phyloP scores from a whole-genome alignment of 2,888 invertebrate species.

The Arenicola marina region DNA sequence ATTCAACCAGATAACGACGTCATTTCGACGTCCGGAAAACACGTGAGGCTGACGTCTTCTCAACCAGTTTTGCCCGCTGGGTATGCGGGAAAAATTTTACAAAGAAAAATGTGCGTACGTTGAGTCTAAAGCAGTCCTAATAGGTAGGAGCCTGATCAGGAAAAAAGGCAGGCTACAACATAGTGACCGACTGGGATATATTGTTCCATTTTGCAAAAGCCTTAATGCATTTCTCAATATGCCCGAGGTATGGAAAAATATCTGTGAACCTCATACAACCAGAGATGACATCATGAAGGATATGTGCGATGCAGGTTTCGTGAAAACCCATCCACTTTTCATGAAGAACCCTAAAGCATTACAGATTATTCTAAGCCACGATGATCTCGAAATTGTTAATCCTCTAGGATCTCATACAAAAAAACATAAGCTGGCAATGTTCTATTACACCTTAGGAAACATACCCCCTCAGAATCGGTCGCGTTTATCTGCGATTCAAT shows the following conservation, averaged over 20 bases:
- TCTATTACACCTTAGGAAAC: slow-evolving; percentile 16
- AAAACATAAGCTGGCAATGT: slow-evolving; percentile 23
- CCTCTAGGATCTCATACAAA: slow-evolving; percentile 24
- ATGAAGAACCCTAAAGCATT: slow-evolving; percentile 14
- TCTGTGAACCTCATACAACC: slow-evolving; percentile 11
- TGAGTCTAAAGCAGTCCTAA: too few species aligned
- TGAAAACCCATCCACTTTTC: slow-evolving; percentile 11
- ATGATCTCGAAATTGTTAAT: slow-evolving; percentile 28
- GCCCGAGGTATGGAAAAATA: slow-evolving; percentile 16
- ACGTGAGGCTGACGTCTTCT: too few species aligned
- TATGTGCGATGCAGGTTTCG: slow-evolving; percentile 17
- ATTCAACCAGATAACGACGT: too few species aligned
- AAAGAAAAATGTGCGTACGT: too few species aligned
- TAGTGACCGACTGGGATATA: too few species aligned
- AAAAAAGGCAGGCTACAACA: too few species aligned
- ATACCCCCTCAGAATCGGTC: slow-evolving; percentile 15
- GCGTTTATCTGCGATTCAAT: slow-evolving; percentile 6
- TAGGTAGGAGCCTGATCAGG: too few species aligned
- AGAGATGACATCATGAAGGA: slow-evolving; percentile 13
- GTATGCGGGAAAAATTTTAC: too few species aligned
- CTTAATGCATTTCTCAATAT: slow-evolving; percentile 9
- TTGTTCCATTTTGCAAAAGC: neutral
- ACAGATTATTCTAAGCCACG: slow-evolving; percentile 19
- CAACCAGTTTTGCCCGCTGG: too few species aligned
- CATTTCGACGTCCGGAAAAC: too few species aligned